Percentiles rank a stretch among this genome's conserved stretches.
Evolutionary conservation across 1,140 invertebrate genomes (phyloP).

Genomic region (Eurosta solidaginis): DNA sequence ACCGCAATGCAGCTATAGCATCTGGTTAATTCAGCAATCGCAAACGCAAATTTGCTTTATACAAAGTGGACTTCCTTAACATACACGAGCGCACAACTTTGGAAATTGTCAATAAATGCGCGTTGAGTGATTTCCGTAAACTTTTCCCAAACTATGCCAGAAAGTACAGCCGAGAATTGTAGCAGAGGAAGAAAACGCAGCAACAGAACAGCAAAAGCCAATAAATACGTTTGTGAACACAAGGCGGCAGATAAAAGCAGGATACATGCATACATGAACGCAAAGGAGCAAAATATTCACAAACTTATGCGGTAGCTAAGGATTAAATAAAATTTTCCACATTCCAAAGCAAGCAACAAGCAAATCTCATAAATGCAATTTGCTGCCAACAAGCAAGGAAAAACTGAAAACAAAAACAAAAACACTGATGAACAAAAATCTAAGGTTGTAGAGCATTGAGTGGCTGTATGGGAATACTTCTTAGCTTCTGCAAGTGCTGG

Average conservation of each 20-base stretch:
- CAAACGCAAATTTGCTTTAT: neutral
- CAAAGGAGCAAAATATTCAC: neutral
- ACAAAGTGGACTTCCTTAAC: neutral
- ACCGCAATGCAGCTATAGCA: neutral
- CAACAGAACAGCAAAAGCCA: neutral
- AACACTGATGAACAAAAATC: neutral
- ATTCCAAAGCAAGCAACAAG: slow-evolving; percentile 1
- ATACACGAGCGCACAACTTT: too few relatives aligned
- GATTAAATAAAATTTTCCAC: slow-evolving; percentile 21
- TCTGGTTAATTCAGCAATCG: neutral
- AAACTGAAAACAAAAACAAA: neutral
- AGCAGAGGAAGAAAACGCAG: neutral
- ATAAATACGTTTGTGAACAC: neutral
- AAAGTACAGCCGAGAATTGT: neutral
- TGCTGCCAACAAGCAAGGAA: neutral
- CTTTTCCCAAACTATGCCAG: neutral
- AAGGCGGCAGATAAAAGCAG: neutral
- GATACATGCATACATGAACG: neutral
- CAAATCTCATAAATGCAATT: slow-evolving; percentile 6
- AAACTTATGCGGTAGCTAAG: neutral
- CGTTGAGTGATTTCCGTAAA: slow-evolving; percentile 18
- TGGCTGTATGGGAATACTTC: neutral
- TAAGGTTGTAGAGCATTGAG: neutral
- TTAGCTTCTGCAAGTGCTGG: neutral
- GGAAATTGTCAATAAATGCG: slow-evolving; percentile 15